phyloP scores from a whole-genome alignment of 2,888 invertebrate genomes.

The Gymnocheta viridis region DNA sequence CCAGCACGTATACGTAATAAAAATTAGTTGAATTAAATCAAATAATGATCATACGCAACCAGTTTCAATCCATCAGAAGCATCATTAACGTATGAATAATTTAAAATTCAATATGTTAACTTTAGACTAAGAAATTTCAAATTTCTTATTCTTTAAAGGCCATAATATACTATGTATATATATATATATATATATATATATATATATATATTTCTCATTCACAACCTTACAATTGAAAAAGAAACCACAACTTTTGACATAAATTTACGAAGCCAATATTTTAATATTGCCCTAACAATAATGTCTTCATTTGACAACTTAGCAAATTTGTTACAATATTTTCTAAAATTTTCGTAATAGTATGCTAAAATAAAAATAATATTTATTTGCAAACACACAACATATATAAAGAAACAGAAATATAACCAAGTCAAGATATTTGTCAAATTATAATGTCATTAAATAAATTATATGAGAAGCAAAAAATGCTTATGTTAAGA shows the following conservation, averaged over 20 bases:
- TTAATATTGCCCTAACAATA: conserved; percentile 25
- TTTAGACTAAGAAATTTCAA: too few species aligned
- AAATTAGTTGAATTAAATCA: background rate
- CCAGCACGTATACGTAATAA: background rate
- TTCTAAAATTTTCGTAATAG: conserved; percentile 47
- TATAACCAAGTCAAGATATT: conserved; percentile 11
- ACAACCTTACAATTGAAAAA: background rate
- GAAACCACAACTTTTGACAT: background rate
- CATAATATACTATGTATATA: too few species aligned
- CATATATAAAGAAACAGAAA: background rate
- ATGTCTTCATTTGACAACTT: conserved; percentile 51
- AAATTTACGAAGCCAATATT: background rate
- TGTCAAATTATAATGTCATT: conserved; percentile 63
- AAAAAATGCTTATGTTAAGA: background rate
- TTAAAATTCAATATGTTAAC: too few species aligned
- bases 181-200: too few species aligned
- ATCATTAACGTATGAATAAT: too few species aligned
- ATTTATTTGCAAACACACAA: conserved; percentile 20
- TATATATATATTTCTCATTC: background rate
- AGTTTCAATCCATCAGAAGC: background rate
- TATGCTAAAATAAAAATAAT: conserved; percentile 51
- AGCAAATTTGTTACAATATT: conserved; percentile 55
- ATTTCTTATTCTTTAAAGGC: background rate
- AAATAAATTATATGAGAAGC: conserved; percentile 8
- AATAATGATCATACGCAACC: background rate